Conservation (phyloP, 2,113 vertebrate species). For the Centropristis striata region DNA sequence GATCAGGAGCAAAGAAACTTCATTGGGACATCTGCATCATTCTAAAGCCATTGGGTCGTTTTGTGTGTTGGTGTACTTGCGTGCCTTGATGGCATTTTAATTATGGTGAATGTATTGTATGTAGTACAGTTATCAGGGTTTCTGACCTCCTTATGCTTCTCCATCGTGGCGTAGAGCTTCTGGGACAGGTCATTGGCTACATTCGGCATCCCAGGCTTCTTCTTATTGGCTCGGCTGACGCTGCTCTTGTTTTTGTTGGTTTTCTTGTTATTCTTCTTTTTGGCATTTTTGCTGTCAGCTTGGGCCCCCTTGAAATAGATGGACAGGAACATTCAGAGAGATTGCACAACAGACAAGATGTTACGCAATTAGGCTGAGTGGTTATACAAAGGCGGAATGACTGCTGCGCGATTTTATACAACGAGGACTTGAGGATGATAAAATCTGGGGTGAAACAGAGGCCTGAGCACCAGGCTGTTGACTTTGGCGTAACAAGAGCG, state of each 20-base stretch:
- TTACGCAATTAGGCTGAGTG: slow-evolving; percentile 52
- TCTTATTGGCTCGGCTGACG: slow-evolving; percentile 97
- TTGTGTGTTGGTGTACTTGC: background rate
- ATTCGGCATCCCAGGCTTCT: slow-evolving; percentile 98
- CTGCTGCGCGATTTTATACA: slow-evolving; percentile 42
- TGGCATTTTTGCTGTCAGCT: slow-evolving; percentile 97
- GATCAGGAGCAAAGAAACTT: no score
- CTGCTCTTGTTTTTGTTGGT: slow-evolving; percentile 99
- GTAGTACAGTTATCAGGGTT: background rate
- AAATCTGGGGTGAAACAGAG: slow-evolving; percentile 34
- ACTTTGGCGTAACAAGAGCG: slow-evolving; percentile 19
- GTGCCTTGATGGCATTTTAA: background rate
- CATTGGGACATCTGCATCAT: no score
- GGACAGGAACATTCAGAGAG: slow-evolving; percentile 36
- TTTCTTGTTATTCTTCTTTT: slow-evolving; percentile 99
- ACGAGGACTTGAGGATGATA: slow-evolving; percentile 47
- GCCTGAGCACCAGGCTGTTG: slow-evolving; percentile 8
- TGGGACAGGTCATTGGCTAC: slow-evolving; percentile 98
- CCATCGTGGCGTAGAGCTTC: slow-evolving; percentile 98
- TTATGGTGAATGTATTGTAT: background rate
- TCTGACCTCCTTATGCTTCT: slow-evolving; percentile 98
- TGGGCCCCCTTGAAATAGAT: slow-evolving; percentile 89
- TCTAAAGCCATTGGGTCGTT: background rate
- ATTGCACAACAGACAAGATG: slow-evolving; percentile 35
- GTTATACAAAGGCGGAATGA: slow-evolving; percentile 40